phyloP scores from a whole-genome alignment of 2,113 vertebrate genomes.

The Python bivittatus region DNA sequence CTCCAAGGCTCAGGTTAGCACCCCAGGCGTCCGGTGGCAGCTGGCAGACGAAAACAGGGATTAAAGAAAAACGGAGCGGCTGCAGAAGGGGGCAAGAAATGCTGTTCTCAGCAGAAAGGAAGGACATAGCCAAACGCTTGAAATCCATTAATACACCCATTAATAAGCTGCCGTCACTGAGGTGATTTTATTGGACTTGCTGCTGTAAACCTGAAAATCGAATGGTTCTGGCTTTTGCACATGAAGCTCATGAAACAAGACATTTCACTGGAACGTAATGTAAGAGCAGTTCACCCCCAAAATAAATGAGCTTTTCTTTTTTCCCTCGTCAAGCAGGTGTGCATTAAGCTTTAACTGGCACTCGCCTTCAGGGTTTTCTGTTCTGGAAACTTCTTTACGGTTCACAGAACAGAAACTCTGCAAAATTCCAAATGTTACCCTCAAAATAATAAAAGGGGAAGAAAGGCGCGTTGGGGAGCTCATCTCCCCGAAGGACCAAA shows the following conservation, averaged over 20 bases:
- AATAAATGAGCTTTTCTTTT: not conserved
- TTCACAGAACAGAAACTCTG: not conserved
- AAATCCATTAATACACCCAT: not conserved
- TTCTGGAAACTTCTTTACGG: not conserved
- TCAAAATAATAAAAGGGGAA: not conserved
- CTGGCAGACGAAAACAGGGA: not conserved
- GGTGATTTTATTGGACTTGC: not conserved
- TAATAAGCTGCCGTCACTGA: not conserved
- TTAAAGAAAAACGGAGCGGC: not conserved
- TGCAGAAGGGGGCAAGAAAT: not conserved
- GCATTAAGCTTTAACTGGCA: conserved; percentile 11
- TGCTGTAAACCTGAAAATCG: not conserved
- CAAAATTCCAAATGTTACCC: not conserved
- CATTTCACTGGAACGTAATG: not conserved
- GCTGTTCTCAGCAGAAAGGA: not conserved
- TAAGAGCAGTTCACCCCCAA: not conserved
- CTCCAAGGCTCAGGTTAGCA: not conserved
- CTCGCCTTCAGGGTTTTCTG: not conserved
- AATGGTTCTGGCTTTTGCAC: not conserved
- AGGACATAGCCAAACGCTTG: not conserved
- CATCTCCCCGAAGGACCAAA: not conserved
- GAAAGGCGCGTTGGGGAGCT: not conserved
- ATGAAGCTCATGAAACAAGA: not conserved
- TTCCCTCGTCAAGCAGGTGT: not conserved
- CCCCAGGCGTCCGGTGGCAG: not conserved